Percentiles rank a stretch among this genome's conserved stretches.
Conservation (phyloP, 2,113 vertebrate genomes). For the Circaetus cinerascens region DNA sequence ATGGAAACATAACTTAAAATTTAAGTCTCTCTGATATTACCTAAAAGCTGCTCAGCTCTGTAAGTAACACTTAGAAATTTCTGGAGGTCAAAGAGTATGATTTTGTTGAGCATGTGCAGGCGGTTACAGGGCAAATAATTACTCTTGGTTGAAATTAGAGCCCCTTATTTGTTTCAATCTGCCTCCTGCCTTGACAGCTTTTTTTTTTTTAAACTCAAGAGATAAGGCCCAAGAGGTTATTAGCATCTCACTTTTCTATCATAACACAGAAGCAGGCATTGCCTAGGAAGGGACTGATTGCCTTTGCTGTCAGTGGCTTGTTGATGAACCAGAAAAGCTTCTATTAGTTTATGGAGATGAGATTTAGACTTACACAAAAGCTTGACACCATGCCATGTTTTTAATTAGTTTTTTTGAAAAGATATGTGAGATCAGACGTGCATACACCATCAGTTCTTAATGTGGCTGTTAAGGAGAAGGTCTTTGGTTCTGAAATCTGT, state of each 20-base stretch:
- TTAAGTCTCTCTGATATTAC: not conserved
- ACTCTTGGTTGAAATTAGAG: not conserved
- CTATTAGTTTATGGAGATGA: slow-evolving; percentile 57
- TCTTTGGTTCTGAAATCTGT: not conserved
- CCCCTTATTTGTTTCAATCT: not conserved
- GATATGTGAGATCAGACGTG: not conserved
- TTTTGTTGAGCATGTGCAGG: not conserved
- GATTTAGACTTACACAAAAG: slow-evolving; percentile 23
- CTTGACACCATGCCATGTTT: slow-evolving; percentile 5
- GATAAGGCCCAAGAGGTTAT: not conserved
- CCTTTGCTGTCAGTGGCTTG: not conserved
- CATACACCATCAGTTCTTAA: not conserved
- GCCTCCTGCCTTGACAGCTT: not conserved
- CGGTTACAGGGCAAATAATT: not conserved
- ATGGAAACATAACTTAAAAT: not conserved
- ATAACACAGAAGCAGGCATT: not conserved
- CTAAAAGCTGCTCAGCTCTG: not conserved
- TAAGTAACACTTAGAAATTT: not conserved
- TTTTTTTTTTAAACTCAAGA: not conserved
- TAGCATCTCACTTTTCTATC: not conserved
- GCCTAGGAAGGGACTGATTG: not conserved
- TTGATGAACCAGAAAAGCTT: slow-evolving; percentile 31
- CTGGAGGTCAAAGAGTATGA: not conserved
- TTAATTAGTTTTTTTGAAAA: slow-evolving; percentile 23
- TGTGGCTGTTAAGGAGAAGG: not conserved